Base-by-base conservation (phyloP, 2,888 invertebrate species). In the Ornithoptera alexandrae region DNA sequence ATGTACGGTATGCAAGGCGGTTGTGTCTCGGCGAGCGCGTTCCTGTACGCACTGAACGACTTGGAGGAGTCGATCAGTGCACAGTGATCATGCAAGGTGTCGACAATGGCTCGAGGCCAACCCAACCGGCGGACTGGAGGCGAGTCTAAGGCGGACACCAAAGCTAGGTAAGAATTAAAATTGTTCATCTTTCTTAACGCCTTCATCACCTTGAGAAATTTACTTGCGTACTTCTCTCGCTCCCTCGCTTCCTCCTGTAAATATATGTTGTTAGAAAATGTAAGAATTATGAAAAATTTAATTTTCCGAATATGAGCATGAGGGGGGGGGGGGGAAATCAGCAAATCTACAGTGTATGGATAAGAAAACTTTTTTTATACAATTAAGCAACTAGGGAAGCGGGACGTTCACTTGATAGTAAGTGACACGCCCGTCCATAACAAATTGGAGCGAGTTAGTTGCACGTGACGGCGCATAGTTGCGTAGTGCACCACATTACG, bases 1-100 rank as follows among this genome's bases (percentile, higher is more conserved):
- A 99, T 98, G 89, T 99, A 99, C 5, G 99, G 99, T 92, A 99
- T 98, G 88, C 99, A 99, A 50, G 99, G 99, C 50, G 99, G 98
- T 83, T 97, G 96, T 7, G 99, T 98, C 84, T 98, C 98, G 7
- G 97, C 96, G 75, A 99, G 92, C 62, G 98, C 98, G 86, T 96
- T 97, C 68, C 99, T 94, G 87, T 99, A 99, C n/a, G 98, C 97
- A 78, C 98, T 94, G 94, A 99, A 99, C 78, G 99, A 99, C 57
- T 97, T 97, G n/a, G 98, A 97, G 75, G 98, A 98, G 92, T 99
- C 99, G 78, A 99, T 99, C 73, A 99, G 95, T 67, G 97, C 96
- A 86, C 98, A 97, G 90, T 98, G 98, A 83, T 99, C 98, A 81
- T 97, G 97, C 75, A 99, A 92, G 67, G 97, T 96, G 91, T 99